These are phyloP conservation scores for Papilio elwesi DNA, from an alignment of 2,888 invertebrate genomes.

Conservation along the genomic window DNA sequence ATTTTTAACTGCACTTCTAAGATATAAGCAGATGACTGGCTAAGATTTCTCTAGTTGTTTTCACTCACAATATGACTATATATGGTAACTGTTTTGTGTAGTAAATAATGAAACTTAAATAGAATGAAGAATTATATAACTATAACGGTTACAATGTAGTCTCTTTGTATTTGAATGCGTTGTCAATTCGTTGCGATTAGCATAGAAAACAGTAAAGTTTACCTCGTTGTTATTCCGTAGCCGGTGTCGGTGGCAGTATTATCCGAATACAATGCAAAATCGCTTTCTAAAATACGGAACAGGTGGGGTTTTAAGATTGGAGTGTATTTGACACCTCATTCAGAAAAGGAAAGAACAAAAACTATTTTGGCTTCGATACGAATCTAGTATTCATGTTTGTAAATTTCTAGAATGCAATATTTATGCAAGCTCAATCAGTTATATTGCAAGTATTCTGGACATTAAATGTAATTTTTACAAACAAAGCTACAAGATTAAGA, in stretches of 20 bases:
- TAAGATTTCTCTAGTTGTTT: too few species aligned
- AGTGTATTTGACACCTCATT: slow-evolving; percentile 25
- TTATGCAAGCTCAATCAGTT: not conserved
- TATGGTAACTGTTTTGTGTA: too few species aligned
- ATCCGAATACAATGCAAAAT: slow-evolving; percentile 26
- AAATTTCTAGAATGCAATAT: not conserved
- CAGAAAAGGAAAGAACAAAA: not conserved
- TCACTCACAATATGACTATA: too few species aligned
- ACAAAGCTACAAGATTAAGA: too few species aligned
- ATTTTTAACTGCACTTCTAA: too few species aligned
- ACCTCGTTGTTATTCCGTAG: slow-evolving; percentile 40
- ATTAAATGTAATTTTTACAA: too few species aligned
- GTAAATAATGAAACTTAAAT: not conserved
- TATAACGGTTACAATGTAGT: not conserved
- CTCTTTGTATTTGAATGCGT: slow-evolving; percentile 43
- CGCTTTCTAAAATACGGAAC: slow-evolving; percentile 29
- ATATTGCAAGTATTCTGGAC: too few species aligned
- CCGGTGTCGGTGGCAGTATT: not conserved
- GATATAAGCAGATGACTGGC: too few species aligned
- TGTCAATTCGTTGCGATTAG: slow-evolving; percentile 50
- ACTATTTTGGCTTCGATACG: not conserved
- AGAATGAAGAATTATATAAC: not conserved
- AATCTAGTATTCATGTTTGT: not conserved
- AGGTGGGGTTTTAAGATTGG: slow-evolving; percentile 12
- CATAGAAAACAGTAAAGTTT: slow-evolving; percentile 54